Percentiles rank a stretch among this genome's conserved stretches.
Conservation (phyloP, 2,113 vertebrate species). For the Oplegnathus fasciatus region DNA sequence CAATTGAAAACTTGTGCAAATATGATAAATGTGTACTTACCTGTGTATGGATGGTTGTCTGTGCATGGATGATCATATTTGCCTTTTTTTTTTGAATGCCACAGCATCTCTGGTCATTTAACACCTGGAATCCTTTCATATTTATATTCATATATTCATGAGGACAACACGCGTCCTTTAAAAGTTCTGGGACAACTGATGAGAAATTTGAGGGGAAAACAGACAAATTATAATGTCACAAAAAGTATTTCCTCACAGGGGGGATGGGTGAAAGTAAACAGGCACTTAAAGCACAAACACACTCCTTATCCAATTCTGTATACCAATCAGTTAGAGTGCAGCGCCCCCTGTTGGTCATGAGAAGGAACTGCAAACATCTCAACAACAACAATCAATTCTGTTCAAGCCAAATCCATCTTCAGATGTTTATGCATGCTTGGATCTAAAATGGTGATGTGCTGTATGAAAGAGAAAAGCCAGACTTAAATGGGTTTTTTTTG, state of each 20-base stretch:
- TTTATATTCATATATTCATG: background rate
- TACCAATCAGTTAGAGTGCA: constrained; percentile 30
- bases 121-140: background rate
- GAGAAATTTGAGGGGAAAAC: background rate
- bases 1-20: background rate
- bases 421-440: constrained; percentile 1
- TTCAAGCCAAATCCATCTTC: constrained; percentile 45
- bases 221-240: background rate
- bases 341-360: constrained; percentile 54
- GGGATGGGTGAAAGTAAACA: background rate
- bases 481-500: background rate
- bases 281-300: background rate
- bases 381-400: constrained; percentile 57
- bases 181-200: background rate
- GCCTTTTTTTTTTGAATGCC: too few species aligned
- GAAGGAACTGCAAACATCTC: background rate
- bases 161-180: background rate
- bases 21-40: background rate
- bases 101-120: background rate
- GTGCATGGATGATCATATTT: background rate
- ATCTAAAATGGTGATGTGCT: constrained; percentile 12
- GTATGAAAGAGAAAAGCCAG: background rate
- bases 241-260: background rate
- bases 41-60: background rate
- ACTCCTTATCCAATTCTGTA: background rate